Percentiles rank a stretch among this genome's conserved stretches.
These are phyloP conservation scores for Steatocranus sp. DNA, from an alignment of 2,797 vertebrate species.

Conservation along the genomic window DNA sequence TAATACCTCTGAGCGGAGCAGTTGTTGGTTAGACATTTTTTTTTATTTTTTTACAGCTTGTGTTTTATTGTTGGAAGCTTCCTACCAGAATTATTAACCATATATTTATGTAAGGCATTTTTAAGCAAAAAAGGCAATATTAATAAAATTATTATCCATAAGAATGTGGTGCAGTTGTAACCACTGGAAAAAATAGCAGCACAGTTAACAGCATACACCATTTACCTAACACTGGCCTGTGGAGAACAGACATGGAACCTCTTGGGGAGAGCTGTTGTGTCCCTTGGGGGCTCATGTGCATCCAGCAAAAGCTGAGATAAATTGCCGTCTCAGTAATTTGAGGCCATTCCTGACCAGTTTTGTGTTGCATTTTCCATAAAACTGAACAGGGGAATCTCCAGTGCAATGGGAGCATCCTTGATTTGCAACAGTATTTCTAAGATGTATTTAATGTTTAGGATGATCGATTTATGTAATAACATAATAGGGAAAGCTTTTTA, in stretches of 20 bases:
- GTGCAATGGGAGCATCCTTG: neutral
- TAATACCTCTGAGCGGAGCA: neutral
- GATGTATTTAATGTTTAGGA: neutral
- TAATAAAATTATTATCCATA: neutral
- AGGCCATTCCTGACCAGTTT: neutral
- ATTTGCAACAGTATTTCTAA: neutral
- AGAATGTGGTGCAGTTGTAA: neutral
- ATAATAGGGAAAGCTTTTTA: neutral
- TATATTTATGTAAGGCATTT: neutral
- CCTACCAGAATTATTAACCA: neutral
- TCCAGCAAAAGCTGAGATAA: neutral
- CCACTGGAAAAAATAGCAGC: neutral
- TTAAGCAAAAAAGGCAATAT: neutral
- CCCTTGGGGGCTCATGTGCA: neutral
- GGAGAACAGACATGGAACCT: neutral
- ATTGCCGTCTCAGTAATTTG: neutral
- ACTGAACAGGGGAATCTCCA: neutral
- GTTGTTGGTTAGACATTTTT: neutral
- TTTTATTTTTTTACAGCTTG: neutral
- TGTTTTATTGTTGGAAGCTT: neutral
- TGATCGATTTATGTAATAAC: neutral
- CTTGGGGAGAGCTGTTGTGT: neutral
- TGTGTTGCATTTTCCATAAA: neutral
- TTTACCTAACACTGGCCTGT: neutral
- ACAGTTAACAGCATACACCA: neutral